Evolutionary conservation across 1,140 invertebrate genomes (phyloP), one percentile per base, ranked within the genome.

Genomic region (Ridgeia piscesae): DNA sequence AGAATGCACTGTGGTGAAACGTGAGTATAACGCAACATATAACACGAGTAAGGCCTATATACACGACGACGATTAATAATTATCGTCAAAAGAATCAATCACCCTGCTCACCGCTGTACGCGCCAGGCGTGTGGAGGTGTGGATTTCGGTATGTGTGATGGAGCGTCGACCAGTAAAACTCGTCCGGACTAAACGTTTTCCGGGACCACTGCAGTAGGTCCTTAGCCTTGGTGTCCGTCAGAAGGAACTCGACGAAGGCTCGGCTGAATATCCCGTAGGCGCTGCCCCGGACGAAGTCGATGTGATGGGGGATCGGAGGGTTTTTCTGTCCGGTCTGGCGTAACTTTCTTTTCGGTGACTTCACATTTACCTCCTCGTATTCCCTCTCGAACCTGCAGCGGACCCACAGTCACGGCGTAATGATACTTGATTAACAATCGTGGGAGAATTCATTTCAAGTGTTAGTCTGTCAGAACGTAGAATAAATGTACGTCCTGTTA

Each of bases 151-250:
- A 48, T 0, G 92, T 93, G 91, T 94, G 94, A 89, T 95, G 92
- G 27, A 96, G 89, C 1, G 94, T 95, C 11, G 94, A 92, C 95
- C 95, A 95, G 93, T 93, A 96, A 77, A 94, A 94, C 92, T 96
- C 95, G 89, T 96, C 95, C n/a, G 95, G 95, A 93, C 94, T 94
- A 34, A 92, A 94, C 1, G 95, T 94, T 27, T 93, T 93, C 48
- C 93, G 90, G 4, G 90, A 92, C 95, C 95, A 96, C 17, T 94
- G 58, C 48, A 95, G 92, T 6, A 95, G 93, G 35, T 94, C 94
- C 42, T 89, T 93, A 1, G 94, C 94, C n/a, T 91, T 34, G 6
- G 35, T 14, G 92, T 94, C 93, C 33, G 92, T 92, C 2, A 95
- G 88, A 31, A 94, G 89, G 93, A 94, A 95, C 31, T 95, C 33